These are phyloP conservation scores for Tetraodon nigroviridis DNA, from an alignment of 2,113 vertebrate genomes.

Conservation along the genomic window DNA sequence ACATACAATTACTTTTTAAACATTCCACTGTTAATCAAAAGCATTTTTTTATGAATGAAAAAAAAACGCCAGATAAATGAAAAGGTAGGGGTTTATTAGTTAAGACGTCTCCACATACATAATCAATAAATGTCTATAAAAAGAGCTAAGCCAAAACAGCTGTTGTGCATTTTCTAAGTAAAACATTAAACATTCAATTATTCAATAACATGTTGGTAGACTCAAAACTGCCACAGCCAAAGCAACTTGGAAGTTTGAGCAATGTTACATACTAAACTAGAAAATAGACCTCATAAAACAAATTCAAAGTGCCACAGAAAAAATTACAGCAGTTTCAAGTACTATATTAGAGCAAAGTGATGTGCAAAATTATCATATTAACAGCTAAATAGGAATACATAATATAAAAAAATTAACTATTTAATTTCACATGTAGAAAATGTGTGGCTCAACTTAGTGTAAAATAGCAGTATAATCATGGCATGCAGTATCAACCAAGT, in stretches of 20 bases:
- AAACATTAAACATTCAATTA: slow-evolving; percentile 43
- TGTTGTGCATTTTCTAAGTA: slow-evolving; percentile 37
- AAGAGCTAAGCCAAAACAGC: slow-evolving; percentile 26
- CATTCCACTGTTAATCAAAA: no score
- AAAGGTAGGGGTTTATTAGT: background rate
- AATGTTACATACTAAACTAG: slow-evolving; percentile 12
- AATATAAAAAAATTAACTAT: background rate
- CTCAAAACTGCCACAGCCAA: background rate
- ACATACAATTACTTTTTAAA: no score
- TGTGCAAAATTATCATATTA: background rate
- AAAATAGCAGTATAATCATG: no score
- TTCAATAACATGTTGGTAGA: background rate
- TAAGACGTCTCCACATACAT: background rate
- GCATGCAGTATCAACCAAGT: no score
- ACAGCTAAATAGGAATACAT: background rate
- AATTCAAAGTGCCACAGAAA: slow-evolving; percentile 51
- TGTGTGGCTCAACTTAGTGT: slow-evolving; percentile 50
- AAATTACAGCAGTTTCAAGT: slow-evolving; percentile 47
- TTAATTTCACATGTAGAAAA: background rate
- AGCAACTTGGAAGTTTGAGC: slow-evolving; percentile 7
- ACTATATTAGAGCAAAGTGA: slow-evolving; percentile 1
- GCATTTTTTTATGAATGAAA: background rate
- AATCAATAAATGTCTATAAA: slow-evolving; percentile 45
- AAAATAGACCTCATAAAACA: slow-evolving; percentile 11
- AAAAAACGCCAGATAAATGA: background rate